A percentile compares a stretch with the other conserved stretches of the same genome.
phyloP scores from a whole-genome alignment of 2,113 vertebrate genomes.

The Elaphurus davidianus region DNA sequence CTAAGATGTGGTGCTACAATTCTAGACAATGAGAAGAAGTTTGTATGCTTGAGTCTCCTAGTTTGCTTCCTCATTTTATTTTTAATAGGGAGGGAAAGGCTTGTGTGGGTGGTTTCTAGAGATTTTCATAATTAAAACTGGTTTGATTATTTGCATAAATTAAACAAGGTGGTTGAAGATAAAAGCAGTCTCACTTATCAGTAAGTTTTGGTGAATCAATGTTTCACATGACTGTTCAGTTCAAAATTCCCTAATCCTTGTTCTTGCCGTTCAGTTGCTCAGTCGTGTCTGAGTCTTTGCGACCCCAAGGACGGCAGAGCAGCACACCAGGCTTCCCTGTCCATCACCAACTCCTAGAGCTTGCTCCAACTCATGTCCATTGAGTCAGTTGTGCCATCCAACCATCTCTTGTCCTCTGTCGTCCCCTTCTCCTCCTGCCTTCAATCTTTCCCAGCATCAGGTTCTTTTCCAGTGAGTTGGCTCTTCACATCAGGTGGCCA shows the following conservation, averaged over 20 bases:
- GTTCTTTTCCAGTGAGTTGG: neutral
- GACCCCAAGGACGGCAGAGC: rapidly evolving
- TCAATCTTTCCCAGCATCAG: neutral
- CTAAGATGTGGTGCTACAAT: neutral
- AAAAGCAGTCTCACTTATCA: neutral
- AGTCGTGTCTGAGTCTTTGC: neutral
- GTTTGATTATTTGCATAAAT: neutral
- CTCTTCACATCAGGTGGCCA: neutral
- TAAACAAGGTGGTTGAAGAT: neutral
- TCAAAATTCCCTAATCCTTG: neutral
- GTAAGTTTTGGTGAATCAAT: neutral
- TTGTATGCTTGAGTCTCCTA: neutral
- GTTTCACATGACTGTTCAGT: neutral
- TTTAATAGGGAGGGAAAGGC: neutral
- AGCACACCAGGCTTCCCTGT: neutral
- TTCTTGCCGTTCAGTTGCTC: neutral
- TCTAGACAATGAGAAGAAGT: neutral
- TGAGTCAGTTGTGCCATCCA: neutral
- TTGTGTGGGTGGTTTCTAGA: neutral
- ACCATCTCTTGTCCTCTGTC: neutral
- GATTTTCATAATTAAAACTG: neutral
- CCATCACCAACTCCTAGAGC: neutral
- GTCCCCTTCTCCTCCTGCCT: neutral
- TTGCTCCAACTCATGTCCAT: neutral
- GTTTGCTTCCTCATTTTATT: neutral